A percentile compares a stretch with the other conserved stretches of the same genome.
Conservation (phyloP, 2,888 invertebrate species). For the Limnephilus marmoratus region DNA sequence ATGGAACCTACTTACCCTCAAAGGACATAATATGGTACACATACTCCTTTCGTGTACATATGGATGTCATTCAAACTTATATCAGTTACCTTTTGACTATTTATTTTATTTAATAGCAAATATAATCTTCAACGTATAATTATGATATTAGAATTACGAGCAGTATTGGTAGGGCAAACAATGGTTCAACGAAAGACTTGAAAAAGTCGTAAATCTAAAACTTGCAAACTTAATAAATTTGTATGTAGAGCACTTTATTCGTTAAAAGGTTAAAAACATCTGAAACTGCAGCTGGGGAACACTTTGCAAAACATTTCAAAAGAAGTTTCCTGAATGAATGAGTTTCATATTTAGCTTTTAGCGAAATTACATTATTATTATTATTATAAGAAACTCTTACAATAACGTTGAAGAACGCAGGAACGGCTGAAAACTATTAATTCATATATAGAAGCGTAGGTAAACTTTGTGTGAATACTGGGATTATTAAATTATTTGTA, state of each 20-base stretch:
- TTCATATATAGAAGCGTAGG: not conserved
- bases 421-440: not conserved
- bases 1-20: not conserved
- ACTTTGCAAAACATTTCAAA: not conserved
- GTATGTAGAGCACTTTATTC: not conserved
- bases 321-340: not conserved
- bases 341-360: not conserved
- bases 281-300: not conserved
- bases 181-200: not conserved
- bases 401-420: not conserved
- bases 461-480: not conserved
- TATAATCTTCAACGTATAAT: no score
- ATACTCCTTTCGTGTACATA: not conserved
- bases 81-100: not conserved
- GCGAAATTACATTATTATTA: not conserved
- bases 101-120: not conserved
- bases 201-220: not conserved
- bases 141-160: not conserved
- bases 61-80: not conserved
- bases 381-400: not conserved
- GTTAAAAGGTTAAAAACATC: not conserved
- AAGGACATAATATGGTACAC: not conserved
- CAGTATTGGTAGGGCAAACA: not conserved
- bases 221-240: not conserved
- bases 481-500: not conserved